Evolutionary conservation across 2,888 invertebrate species (phyloP), one percentile per base, ranked within the genome.

Genomic region (Drosophila infuscata): DNA sequence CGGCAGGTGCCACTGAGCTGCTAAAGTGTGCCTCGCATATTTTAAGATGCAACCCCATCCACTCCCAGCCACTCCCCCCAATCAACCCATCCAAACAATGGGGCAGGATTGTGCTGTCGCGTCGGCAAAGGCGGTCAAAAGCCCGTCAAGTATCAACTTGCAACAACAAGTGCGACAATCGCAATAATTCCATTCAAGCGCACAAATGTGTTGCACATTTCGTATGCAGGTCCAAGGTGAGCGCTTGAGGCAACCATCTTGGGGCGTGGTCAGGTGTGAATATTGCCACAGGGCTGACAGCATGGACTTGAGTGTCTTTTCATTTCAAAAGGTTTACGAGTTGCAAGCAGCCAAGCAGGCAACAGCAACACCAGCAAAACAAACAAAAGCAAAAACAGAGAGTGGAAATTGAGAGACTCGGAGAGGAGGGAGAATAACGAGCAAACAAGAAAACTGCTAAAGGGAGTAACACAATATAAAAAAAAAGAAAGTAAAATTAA

Each of bases 191-290:
- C 76, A 82, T 73, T 82, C 81, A 87, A 82, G 87, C 86, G 82
- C 83, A 79, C 74, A 76, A 81, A 88, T 82, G 78, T 84, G 84
- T 81, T 84, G 84, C 81, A 76, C 86, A 86, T 86, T 86, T 82
- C 75, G 73, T 71, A 86, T 88, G 84, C 82, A 82, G 64, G 51
- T 59, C 62, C 79, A 75, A 78, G 75, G 79, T 75, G 71, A 78
- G 67, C 60, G 38, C 48, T 65, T 70, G 59, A 25, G 38, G 43
- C 49, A 35, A 25, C 25, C 61, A 25, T 33, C 57, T 58, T 15
- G 36, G 75, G 79, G 78, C 79, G 61, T 79, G 71, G 65, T 49
- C 75, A 74, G 66, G 79, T 78, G 79, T 64, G 56, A 78, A 78
- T 59, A 51, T 35, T 53, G 74, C 67, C 61, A 29, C 67, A 70